Conservation (phyloP, 2,888 invertebrate species). For the Ophion obscuratus region DNA sequence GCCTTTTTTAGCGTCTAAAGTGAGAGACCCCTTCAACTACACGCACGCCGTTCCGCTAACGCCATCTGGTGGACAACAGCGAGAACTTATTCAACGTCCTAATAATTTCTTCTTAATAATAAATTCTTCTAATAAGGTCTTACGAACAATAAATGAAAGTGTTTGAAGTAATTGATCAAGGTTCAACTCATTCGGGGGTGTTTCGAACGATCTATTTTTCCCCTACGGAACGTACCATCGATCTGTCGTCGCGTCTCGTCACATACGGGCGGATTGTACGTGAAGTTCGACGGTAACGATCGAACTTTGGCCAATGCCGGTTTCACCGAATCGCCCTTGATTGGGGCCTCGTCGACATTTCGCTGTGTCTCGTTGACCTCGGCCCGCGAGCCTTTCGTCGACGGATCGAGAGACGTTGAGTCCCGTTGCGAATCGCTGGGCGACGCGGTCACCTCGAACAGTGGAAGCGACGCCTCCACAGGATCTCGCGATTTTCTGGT, state of each 20-base stretch:
- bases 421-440: constrained; percentile 66
- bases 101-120: no score
- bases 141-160: no score
- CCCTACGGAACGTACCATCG: constrained; percentile 71
- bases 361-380: constrained; percentile 33
- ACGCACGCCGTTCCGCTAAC: no score
- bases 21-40: no score
- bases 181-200: no score
- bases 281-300: constrained; percentile 94
- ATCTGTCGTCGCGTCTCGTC: constrained; percentile 71
- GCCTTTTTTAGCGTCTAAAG: no score
- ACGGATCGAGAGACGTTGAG: constrained; percentile 45
- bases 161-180: no score
- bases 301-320: constrained; percentile 86
- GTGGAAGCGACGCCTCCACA: not conserved
- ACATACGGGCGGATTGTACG: constrained; percentile 89
- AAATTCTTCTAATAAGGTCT: no score
- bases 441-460: constrained; percentile 1
- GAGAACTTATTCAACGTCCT: no score
- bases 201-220: not conserved
- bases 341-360: constrained; percentile 20
- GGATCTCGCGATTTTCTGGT: constrained; percentile 5
- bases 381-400: constrained; percentile 65
- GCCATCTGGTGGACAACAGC: no score
- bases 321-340: constrained; percentile 67